Evolutionary conservation across 2,888 invertebrate genomes (phyloP), one percentile per base, ranked within the genome.

Genomic region (Pegoplata infirma): DNA sequence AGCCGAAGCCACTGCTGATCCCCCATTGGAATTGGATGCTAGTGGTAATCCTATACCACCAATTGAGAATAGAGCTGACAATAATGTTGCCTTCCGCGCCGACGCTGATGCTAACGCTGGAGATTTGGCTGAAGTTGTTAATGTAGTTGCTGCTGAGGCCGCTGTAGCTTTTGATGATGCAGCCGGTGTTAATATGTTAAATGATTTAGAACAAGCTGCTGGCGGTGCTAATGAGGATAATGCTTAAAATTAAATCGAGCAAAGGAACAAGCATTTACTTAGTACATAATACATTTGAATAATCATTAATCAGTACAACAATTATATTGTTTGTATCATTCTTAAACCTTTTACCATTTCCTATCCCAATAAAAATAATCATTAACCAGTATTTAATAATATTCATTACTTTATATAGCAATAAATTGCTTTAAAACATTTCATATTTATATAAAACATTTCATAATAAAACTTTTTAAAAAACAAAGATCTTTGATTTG

Each of bases 1-100:
- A 80, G 97, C 98, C 0, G 98, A 98, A 85, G 98, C 97, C 0
- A 96, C 97, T 0, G 97, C 97, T 0, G 98, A 98, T 89, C 97
- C 97, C 0, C 94, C 93, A 0, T 81, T 90, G 51, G 89, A 89
- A 81, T 69, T 89, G 32, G 90, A 90, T 83, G 89, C 89, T 80
- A 89, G 89, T 88, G 89, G 89, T 51, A 89, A 90, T 83, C 89
- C 89, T 3, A 86, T 89, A 80, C 88, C 87, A 46, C 85, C 86
- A 14, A 86, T 86, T 16, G 83, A 85, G 7, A 84, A 83, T 14
- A 82, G 85, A 67, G 83, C 82, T 2, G 84, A 85, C 16, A 76
- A 64, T 14, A 66, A 72, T 21, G 76, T 71, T n/a, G 77, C 77
- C 7, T 76, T 82, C 5, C 74, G 80, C 0, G 80, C 77, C 10